Evolutionary conservation across 2,113 vertebrate genomes (phyloP).

Genomic region (Silurus meridionalis): DNA sequence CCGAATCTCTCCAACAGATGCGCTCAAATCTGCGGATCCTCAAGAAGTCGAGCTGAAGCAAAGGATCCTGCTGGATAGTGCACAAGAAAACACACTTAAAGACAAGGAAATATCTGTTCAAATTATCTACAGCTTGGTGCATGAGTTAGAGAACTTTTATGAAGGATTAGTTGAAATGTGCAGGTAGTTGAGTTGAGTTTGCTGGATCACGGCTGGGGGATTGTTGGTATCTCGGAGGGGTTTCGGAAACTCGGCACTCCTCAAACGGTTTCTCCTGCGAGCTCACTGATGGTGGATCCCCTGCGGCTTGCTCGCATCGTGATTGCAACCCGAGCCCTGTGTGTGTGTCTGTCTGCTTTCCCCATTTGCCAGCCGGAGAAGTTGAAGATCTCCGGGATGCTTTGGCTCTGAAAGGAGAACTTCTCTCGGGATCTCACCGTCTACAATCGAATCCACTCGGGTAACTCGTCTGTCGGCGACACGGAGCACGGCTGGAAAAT

Average conservation of each 20-base stretch:
- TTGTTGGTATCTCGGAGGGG: background rate
- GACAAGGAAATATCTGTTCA: background rate
- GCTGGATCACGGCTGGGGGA: background rate
- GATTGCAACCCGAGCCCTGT: background rate
- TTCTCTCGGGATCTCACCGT: constrained; percentile 38
- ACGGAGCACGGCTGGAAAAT: constrained; percentile 72
- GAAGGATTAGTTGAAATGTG: background rate
- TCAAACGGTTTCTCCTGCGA: constrained; percentile 25
- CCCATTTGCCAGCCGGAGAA: constrained; percentile 31
- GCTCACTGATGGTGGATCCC: constrained; percentile 26
- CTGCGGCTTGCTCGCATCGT: background rate
- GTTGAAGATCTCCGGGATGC: constrained; percentile 59
- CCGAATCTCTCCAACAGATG: constrained; percentile 61
- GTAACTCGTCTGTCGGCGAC: background rate
- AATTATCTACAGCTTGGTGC: background rate
- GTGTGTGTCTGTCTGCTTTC: background rate
- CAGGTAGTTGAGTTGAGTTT: background rate
- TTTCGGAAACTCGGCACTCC: constrained; percentile 22
- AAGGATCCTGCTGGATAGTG: constrained; percentile 21
- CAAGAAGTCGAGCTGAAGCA: constrained; percentile 50
- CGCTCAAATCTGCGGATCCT: constrained; percentile 55
- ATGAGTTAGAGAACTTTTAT: background rate
- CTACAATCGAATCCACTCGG: constrained; percentile 45
- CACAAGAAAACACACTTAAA: background rate
- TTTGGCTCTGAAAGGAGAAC: constrained; percentile 48